Percentiles rank a stretch among this genome's conserved stretches.
phyloP scores from a whole-genome alignment of 1,140 invertebrate species.

The Pseudomyrmex concolor region DNA sequence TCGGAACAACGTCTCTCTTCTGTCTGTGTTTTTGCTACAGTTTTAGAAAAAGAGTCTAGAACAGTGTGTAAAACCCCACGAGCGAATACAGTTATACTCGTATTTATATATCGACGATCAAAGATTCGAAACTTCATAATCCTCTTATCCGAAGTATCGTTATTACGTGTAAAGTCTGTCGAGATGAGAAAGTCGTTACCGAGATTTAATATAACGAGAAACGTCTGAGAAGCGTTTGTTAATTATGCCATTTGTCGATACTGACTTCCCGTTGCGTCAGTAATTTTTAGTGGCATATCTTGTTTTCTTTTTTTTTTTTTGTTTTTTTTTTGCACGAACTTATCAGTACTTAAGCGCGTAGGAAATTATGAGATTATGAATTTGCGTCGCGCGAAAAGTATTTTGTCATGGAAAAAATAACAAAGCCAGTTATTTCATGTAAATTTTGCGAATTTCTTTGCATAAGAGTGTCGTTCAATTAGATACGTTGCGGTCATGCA shows the following conservation, averaged over 20 bases:
- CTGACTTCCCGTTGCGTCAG: neutral
- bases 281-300: neutral
- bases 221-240: neutral
- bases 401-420: conserved; percentile 41
- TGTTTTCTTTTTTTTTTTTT: conserved; percentile 6
- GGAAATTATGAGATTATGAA: conserved; percentile 15
- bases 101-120: conserved; percentile 11
- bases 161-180: neutral
- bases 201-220: neutral
- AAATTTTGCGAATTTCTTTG: conserved; percentile 50
- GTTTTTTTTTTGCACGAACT: neutral
- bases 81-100: neutral
- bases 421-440: conserved; percentile 43
- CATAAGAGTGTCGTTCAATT: conserved; percentile 57
- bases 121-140: conserved; percentile 12
- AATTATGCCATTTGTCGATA: neutral
- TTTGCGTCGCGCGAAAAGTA: neutral
- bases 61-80: conserved; percentile 46
- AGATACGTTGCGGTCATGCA: conserved; percentile 52
- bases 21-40: conserved; percentile 1
- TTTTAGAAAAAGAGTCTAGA: conserved; percentile 54
- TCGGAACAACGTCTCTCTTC: conserved; percentile 17
- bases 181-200: neutral
- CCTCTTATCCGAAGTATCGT: neutral
- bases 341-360: neutral